Evolutionary conservation across 2,888 invertebrate species (phyloP), one percentile per base, ranked within the genome.

Genomic region (Parasteatoda lunata): DNA sequence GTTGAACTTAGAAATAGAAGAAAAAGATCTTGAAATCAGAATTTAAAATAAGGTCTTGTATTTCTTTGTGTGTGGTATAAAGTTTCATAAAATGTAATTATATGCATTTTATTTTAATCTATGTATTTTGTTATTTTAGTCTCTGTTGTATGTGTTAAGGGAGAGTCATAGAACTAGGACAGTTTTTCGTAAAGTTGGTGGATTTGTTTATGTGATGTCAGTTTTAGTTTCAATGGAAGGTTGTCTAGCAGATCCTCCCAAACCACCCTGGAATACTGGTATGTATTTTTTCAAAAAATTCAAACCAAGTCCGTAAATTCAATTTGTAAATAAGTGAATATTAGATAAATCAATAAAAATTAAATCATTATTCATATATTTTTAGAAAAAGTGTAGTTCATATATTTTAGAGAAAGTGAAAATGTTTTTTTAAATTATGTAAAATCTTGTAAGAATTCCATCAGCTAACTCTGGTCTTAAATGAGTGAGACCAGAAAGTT

Each of bases 161-260:
- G 99, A 99, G 92, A 98, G 98, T 70, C 99, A 99, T 93, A 94
- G 98, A 85, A 97, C 98, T 0, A 94, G 99, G 89, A 97, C 98
- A 6, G 97, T 98, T 88, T 99, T 99, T 92, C 95, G 99, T 90
- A 98, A 98, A 94, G 97, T 97, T 49, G 98, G 98, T 90, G 99
- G 99, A 13, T 99, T 99, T 92, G 97, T 99, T 0, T 98, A 98
- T 91, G 96, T 99, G 49, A 98, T 98, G 91, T 98, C 98, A 90
- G 97, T 98, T 47, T 94, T 99, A 75, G 96, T 97, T 0, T 96
- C 97, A 0, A 93, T 99, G 91, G 98, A 98, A 93, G 96, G 96
- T 8, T 95, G 95, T 91, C 92, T 97, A 93, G 93, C 90, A 93
- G 93, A 91, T 92, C 89, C 93, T 91, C 92, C 91, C 88, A 92